phyloP scores from a whole-genome alignment of 2,888 invertebrate genomes.

The Erebia epiphron region DNA sequence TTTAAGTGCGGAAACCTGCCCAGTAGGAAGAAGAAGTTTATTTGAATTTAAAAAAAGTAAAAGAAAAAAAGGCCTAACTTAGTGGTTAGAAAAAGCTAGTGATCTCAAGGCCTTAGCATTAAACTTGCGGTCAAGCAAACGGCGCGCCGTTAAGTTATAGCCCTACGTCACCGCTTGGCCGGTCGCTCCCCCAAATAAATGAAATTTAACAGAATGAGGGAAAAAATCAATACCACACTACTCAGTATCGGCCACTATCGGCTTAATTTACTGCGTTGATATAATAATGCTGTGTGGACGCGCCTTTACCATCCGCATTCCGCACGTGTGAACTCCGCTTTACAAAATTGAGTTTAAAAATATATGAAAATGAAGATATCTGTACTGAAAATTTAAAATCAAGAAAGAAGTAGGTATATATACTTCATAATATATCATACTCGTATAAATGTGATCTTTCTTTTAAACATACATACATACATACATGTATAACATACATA shows the following conservation, averaged over 20 bases:
- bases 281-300: conserved; percentile 64
- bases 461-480: too few species aligned
- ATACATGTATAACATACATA: too few species aligned
- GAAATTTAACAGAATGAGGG: conserved; percentile 83
- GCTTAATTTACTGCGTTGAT: conserved; percentile 77
- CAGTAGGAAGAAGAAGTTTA: too few species aligned
- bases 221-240: conserved; percentile 80
- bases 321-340: conserved; percentile 13
- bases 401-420: too few species aligned
- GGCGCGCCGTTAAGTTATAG: conserved; percentile 33
- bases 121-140: conserved; percentile 30
- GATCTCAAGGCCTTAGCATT: conserved; percentile 1
- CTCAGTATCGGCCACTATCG: conserved; percentile 64
- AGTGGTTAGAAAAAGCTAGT: too few species aligned
- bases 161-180: conserved; percentile 56
- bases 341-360: background rate
- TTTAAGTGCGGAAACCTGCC: too few species aligned
- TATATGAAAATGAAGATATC: too few species aligned
- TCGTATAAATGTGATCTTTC: too few species aligned
- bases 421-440: too few species aligned
- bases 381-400: too few species aligned
- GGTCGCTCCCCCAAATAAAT: conserved; percentile 79
- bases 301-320: conserved; percentile 53
- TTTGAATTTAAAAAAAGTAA: too few species aligned
- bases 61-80: too few species aligned